These are phyloP conservation scores for Melieria crassipennis DNA, from an alignment of 2,888 invertebrate species.

Conservation along the genomic window DNA sequence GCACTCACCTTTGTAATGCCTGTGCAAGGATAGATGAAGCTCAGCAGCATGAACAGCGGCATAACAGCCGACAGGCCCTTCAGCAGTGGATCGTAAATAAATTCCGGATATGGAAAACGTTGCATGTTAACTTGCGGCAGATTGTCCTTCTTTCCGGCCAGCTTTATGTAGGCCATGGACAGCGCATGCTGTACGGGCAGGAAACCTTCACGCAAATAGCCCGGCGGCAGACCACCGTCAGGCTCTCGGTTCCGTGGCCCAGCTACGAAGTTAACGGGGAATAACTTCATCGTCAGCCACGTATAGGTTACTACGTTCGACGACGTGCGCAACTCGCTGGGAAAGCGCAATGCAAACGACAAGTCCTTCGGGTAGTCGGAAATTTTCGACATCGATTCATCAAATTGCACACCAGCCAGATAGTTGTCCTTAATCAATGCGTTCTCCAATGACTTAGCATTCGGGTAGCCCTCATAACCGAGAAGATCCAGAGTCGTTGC, in stretches of 20 bases:
- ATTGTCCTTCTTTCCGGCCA: slow-evolving; percentile 33
- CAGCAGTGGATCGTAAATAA: slow-evolving; percentile 74
- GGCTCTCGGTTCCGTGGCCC: slow-evolving; percentile 73
- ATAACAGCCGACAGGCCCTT: slow-evolving; percentile 74
- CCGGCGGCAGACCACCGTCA: slow-evolving; percentile 73
- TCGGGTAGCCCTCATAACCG: slow-evolving; percentile 34
- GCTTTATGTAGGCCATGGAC: slow-evolving; percentile 63
- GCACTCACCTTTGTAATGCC: slow-evolving; percentile 74
- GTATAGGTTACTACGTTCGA: too few species aligned
- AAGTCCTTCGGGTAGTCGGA: slow-evolving; percentile 67
- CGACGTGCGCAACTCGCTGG: slow-evolving; percentile 70
- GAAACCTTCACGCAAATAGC: slow-evolving; percentile 71
- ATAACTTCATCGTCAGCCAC: slow-evolving; percentile 78
- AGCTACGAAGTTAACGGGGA: slow-evolving; percentile 71
- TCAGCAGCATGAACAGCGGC: slow-evolving; percentile 80
- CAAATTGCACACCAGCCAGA: slow-evolving; percentile 71
- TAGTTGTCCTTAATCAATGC: slow-evolving; percentile 40
- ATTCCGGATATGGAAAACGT: slow-evolving; percentile 80
- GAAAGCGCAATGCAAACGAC: slow-evolving; percentile 72
- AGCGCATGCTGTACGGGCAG: slow-evolving; percentile 72
- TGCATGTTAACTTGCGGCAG: slow-evolving; percentile 57
- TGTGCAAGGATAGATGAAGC: slow-evolving; percentile 82
- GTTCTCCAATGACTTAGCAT: slow-evolving; percentile 43
- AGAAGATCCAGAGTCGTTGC: slow-evolving; percentile 44
- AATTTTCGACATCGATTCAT: slow-evolving; percentile 63